Base-by-base conservation (phyloP, 1,140 invertebrate species). In the Lethrus apterus region DNA sequence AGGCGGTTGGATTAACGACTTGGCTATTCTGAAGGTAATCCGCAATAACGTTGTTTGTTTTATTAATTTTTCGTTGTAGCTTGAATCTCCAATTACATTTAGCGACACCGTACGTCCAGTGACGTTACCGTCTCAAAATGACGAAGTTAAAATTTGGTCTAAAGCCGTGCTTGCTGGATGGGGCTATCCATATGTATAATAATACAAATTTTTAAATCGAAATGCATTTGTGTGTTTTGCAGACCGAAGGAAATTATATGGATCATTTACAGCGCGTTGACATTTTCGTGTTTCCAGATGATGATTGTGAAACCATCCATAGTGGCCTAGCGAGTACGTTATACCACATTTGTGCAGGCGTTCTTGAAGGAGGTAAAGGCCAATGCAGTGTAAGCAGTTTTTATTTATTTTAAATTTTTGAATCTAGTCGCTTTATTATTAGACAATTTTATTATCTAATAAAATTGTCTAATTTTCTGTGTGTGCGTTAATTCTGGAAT, bases 371-470 rank as follows among this genome's bases (percentile, higher is more conserved):
- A 8, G 63, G 67, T 7, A 64, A 60, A 44, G 68, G 68, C 7
- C 68, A 70, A 48, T 70, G 68, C 51, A 70, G 63, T 41, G 69
- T 55, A 59, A 50, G 23, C n/a, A n/a, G 54, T 51, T 21, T 17
- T 30, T 3, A n/a, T n/a, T n/a, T n/a, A n/a, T n/a, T n/a, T n/a
- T n/a, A n/a, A n/a, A n/a, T n/a, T n/a, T n/a, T n/a, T n/a, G n/a
- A n/a, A n/a, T n/a, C n/a, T n/a, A n/a, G n/a, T n/a, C n/a, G n/a
- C n/a, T n/a, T n/a, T n/a, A n/a, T n/a, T n/a, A n/a, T n/a, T n/a
- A n/a, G n/a, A n/a, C n/a, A n/a, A n/a, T n/a, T n/a, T n/a, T n/a
- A n/a, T n/a, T n/a, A n/a, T n/a, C n/a, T n/a, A n/a, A n/a, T n/a
- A n/a, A n/a, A n/a, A n/a, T n/a, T n/a, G n/a, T n/a, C n/a, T n/a